A percentile compares a stretch with the other conserved stretches of the same genome.
phyloP scores from a whole-genome alignment of 2,113 vertebrate species.

The Poeciliopsis prolifica region DNA sequence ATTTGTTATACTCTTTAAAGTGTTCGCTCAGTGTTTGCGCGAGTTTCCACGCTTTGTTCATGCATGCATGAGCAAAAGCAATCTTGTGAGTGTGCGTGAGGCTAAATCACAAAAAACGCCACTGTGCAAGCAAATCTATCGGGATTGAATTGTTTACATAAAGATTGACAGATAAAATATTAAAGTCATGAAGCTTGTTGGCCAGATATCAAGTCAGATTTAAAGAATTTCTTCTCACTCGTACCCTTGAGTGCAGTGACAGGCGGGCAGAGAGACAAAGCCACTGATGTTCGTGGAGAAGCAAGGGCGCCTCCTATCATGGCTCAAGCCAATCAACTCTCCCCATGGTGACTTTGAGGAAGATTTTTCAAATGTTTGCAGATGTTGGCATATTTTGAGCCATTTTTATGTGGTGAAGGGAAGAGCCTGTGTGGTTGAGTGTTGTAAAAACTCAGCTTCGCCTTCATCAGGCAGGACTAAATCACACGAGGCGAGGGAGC shows the following conservation, averaged over 20 bases:
- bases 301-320: slow-evolving; percentile 59
- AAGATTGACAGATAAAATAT: slow-evolving; percentile 50
- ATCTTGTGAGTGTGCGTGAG: neutral
- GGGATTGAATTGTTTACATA: slow-evolving; percentile 40
- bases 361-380: slow-evolving; percentile 84
- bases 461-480: slow-evolving; percentile 71
- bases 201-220: slow-evolving; percentile 49
- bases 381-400: slow-evolving; percentile 81
- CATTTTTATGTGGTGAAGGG: slow-evolving; percentile 75
- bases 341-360: slow-evolving; percentile 72
- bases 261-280: slow-evolving; percentile 44
- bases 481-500: slow-evolving; percentile 71
- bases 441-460: slow-evolving; percentile 75
- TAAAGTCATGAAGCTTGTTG: slow-evolving; percentile 23
- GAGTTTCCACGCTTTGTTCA: neutral
- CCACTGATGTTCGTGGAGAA: slow-evolving; percentile 53
- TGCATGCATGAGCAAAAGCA: neutral
- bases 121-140: slow-evolving; percentile 40
- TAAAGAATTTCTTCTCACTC: slow-evolving; percentile 38
- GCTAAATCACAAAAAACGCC: slow-evolving; percentile 22
- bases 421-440: slow-evolving; percentile 70
- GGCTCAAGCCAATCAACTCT: slow-evolving; percentile 61
- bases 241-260: slow-evolving; percentile 53
- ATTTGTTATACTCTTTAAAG: neutral
- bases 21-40: neutral